phyloP scores from a whole-genome alignment of 2,888 invertebrate species.

The Archips xylosteana region DNA sequence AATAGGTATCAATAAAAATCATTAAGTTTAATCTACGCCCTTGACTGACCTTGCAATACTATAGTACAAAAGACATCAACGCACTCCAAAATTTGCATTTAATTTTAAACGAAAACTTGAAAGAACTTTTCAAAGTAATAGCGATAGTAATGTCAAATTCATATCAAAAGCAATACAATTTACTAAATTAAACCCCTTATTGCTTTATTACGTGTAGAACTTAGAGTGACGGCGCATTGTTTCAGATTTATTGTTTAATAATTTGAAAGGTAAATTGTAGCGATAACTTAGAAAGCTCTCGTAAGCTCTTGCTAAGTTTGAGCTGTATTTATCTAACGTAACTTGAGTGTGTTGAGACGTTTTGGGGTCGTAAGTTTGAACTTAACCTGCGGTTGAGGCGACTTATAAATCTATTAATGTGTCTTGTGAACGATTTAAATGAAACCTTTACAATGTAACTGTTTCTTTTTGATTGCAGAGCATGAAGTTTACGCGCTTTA shows the following conservation, averaged over 20 bases:
- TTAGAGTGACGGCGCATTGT: constrained; percentile 37
- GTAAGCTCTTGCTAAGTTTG: constrained; percentile 30
- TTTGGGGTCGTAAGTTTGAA: constrained; percentile 16
- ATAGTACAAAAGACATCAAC: constrained; percentile 3
- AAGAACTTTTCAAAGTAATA: background rate
- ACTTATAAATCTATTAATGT: constrained; percentile 20
- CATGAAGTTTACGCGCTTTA: too few species aligned
- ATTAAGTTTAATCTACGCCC: background rate
- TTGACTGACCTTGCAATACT: background rate
- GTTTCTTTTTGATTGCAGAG: too few species aligned
- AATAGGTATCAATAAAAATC: too few species aligned
- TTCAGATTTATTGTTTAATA: constrained; percentile 42
- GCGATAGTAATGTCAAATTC: background rate
- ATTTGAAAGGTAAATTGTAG: constrained; percentile 43
- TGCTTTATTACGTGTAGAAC: constrained; percentile 31
- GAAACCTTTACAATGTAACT: background rate
- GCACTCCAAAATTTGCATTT: background rate
- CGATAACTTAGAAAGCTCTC: constrained; percentile 31
- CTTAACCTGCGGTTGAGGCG: background rate
- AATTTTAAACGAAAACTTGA: too few species aligned
- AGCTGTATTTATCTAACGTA: constrained; percentile 9
- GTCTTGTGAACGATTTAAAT: background rate
- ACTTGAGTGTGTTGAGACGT: constrained; percentile 5
- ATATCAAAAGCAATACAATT: constrained; percentile 27
- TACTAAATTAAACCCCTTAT: constrained; percentile 4